Percentiles rank a stretch among this genome's conserved stretches.
phyloP scores from a whole-genome alignment of 2,888 invertebrate species.

The Serripes groenlandicus region DNA sequence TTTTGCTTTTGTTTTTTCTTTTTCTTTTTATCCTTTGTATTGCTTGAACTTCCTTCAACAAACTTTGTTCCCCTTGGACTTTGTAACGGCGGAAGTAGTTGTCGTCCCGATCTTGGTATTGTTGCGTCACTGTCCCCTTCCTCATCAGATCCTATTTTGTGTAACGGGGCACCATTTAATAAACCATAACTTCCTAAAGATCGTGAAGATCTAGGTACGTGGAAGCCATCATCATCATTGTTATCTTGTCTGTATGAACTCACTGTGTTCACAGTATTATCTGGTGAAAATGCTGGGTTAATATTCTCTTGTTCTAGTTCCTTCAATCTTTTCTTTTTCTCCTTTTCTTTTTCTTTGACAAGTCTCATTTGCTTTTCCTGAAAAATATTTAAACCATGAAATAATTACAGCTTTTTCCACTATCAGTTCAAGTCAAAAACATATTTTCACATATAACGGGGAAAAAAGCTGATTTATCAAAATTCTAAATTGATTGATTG shows the following conservation, averaged over 20 bases:
- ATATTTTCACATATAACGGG: too few species aligned
- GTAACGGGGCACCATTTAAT: conserved; percentile 30
- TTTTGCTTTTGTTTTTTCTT: conserved; percentile 36
- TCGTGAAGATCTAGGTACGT: conserved; percentile 61
- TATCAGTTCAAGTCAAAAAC: too few species aligned
- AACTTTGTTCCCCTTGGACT: conserved; percentile 72
- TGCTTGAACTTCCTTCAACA: conserved; percentile 55
- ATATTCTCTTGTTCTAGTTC: conserved; percentile 43
- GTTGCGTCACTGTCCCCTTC: conserved; percentile 25
- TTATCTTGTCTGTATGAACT: conserved; percentile 2
- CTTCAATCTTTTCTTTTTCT: conserved; percentile 54
- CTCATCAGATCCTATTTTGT: background rate
- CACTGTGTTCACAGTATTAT: background rate
- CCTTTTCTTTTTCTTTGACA: conserved; percentile 71
- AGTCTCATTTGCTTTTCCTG: conserved; percentile 73
- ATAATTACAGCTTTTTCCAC: too few species aligned
- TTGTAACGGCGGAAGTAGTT: conserved; percentile 73
- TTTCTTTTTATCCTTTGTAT: conserved; percentile 42
- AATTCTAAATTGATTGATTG: too few species aligned
- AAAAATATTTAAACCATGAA: conserved; percentile 21
- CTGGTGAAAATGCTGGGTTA: background rate
- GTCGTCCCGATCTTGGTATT: conserved; percentile 38
- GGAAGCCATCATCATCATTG: conserved; percentile 50
- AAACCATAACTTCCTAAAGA: conserved; percentile 47
- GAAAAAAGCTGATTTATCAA: too few species aligned